Base-by-base conservation (phyloP, 2,888 invertebrate genomes). In the Nephrotoma flavescens region DNA sequence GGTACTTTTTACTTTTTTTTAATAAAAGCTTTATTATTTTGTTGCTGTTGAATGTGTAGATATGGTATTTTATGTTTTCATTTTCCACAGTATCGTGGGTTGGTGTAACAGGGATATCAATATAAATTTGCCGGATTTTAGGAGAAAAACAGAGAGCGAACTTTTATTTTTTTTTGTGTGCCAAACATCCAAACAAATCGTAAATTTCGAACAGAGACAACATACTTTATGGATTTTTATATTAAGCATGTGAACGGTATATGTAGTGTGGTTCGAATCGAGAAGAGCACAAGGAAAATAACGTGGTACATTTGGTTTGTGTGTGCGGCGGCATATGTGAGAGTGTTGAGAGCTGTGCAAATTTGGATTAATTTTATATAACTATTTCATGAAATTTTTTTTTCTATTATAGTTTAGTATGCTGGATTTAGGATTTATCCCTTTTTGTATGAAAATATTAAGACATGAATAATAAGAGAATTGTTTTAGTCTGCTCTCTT, bases 131-230 rank as follows among this genome's bases (percentile, higher is more conserved):
- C n/a, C 12, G 42, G 15, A 42, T 84, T 84, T 6, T 84, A 84
- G 71, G 71, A 71, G 71, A 71, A 71, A 84, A 84, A 84, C 84
- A 84, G 42, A 84, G 42, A 84, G 42, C 41, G 42, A 42, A 31
- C 71, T 71, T 71, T 71, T n/a, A 42, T 84, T 84, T 84, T 84
- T n/a, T 84, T 42, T 42, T 84, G 41, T 6, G 5, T 41, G 83
- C 84, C 2, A 84, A 84, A 42, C 41, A 84, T 84, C 85, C 85
- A 44, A 85, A 85, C 44, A 85, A 85, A 85, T 85, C 85, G 85
- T 85, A 85, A 85, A 85, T 85, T 84, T 84, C 44, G 7, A 85
- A 85, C 85, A 85, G 85, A 85, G 85, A 85, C 42, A 85, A 85
- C 85, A 84, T 84, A 84, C 84, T 84, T 84, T 84, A 84, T 84